Percentiles rank a stretch among this genome's conserved stretches.
Evolutionary conservation across 2,888 invertebrate genomes (phyloP).

Genomic region (Polymixis flavicincta): DNA sequence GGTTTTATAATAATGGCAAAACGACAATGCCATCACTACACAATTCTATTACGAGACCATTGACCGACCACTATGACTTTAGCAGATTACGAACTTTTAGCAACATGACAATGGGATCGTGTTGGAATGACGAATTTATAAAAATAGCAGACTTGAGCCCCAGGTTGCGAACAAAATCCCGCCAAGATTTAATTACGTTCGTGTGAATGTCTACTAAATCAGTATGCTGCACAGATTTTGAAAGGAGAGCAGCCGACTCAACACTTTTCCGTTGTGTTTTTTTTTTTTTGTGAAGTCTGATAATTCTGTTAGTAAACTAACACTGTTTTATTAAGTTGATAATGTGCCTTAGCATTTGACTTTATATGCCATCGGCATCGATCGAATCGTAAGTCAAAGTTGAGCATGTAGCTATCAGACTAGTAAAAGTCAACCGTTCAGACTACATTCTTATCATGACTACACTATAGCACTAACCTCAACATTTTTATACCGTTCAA

Average conservation of each 20-base stretch:
- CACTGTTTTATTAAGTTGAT: constrained; percentile 6
- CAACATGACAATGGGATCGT: too few species aligned
- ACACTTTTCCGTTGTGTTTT: not conserved
- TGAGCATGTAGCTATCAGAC: constrained; percentile 12
- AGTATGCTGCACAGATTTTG: not conserved
- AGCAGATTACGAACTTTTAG: too few species aligned
- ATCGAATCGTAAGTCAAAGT: constrained; percentile 42
- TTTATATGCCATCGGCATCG: constrained; percentile 32
- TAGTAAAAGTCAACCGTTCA: constrained; percentile 3
- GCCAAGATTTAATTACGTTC: too few species aligned
- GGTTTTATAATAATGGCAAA: too few species aligned
- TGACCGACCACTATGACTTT: too few species aligned
- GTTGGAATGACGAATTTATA: too few species aligned
- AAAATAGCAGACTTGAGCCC: too few species aligned
- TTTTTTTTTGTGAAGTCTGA: too few species aligned
- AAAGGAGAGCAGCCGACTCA: not conserved
- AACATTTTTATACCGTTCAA: not conserved
- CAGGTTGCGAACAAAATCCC: too few species aligned
- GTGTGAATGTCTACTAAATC: too few species aligned
- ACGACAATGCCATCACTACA: too few species aligned
- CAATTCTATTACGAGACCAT: too few species aligned
- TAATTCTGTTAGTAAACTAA: not conserved
- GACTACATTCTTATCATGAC: not conserved
- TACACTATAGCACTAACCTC: constrained; percentile 21
- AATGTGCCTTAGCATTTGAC: constrained; percentile 39